These are phyloP conservation scores for Zaprionus tsacasi DNA, from an alignment of 1,140 invertebrate genomes.

Conservation along the genomic window DNA sequence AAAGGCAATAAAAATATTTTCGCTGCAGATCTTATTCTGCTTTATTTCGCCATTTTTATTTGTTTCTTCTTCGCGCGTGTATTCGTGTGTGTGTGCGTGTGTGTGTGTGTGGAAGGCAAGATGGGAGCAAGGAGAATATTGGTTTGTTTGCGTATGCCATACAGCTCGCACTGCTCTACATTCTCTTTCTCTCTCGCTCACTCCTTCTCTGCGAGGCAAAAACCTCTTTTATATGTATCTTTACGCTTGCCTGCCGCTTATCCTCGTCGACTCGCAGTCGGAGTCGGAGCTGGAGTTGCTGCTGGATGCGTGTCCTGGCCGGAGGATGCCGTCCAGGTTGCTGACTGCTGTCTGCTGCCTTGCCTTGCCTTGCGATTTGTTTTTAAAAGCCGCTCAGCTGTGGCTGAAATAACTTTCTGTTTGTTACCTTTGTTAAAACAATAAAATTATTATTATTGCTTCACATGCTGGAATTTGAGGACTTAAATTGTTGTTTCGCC, in stretches of 20 bases:
- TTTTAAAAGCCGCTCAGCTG: constrained; percentile 83
- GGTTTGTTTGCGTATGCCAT: constrained; percentile 61
- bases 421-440: constrained; percentile 82
- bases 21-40: constrained; percentile 82
- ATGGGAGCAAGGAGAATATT: constrained; percentile 25
- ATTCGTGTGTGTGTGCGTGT: constrained; percentile 22
- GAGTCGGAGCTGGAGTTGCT: neutral
- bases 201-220: constrained; percentile 38
- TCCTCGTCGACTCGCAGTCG: constrained; percentile 37
- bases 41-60: constrained; percentile 82
- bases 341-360: constrained; percentile 6
- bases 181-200: neutral
- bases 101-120: constrained; percentile 10
- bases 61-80: constrained; percentile 66
- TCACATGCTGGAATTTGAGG: constrained; percentile 81
- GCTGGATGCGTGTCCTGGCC: constrained; percentile 30
- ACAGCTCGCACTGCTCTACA: constrained; percentile 33
- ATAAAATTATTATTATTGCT: constrained; percentile 83
- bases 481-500: constrained; percentile 73
- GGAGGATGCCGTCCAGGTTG: constrained; percentile 4
- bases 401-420: constrained; percentile 82
- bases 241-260: constrained; percentile 70
- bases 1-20: constrained; percentile 83
- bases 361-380: constrained; percentile 70
- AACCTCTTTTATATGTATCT: constrained; percentile 75